Base-by-base conservation (phyloP, 2,888 invertebrate species). In the Coenonympha arcania region DNA sequence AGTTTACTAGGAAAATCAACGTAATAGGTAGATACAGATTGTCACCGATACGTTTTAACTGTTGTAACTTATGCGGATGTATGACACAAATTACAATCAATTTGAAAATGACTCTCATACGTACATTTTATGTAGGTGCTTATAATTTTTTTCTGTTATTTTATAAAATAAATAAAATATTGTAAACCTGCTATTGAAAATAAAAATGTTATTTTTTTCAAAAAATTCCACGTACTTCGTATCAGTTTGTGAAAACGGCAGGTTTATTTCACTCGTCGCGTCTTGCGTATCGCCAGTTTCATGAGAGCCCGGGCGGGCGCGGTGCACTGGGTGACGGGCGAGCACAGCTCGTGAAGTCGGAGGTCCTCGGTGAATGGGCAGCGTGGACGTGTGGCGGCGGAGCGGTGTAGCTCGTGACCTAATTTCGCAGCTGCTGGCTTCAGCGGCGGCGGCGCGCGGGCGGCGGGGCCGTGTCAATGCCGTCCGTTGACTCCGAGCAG, bases 351-450 rank as follows among this genome's bases (percentile, higher is more conserved):
- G 58, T 60, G 52, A 56, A 55, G 55, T 53, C 57, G 54, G 55
- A 56, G 61, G 51, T 60, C 62, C 42, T 41, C 50, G 63, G 65
- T 60, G 59, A 67, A 59, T 78, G 81, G 83, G 64, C 71, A 71
- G 65, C 68, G 64, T 61, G 62, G 70, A 76, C 73, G 76, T 76
- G 76, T 77, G 78, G 77, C 56, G 56, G 57, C 71, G 69, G 73
- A 79, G 79, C 84, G 56, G 57, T 71, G 69, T 73, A 79, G 79
- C 84, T 83, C 76, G 83, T 83, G 85, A 86, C 84, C 85, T 71
- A 85, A 84, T 84, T 84, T 81, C 79, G 84, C 83, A 83, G 84
- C 84, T 82, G 83, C 80, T 84, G 83, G 81, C 83, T 85, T 82
- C 84, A 84, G 85, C 80, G 79, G 82, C 75, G 76, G 62, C 66